phyloP scores from a whole-genome alignment of 2,797 vertebrate species.

The Huso huso region DNA sequence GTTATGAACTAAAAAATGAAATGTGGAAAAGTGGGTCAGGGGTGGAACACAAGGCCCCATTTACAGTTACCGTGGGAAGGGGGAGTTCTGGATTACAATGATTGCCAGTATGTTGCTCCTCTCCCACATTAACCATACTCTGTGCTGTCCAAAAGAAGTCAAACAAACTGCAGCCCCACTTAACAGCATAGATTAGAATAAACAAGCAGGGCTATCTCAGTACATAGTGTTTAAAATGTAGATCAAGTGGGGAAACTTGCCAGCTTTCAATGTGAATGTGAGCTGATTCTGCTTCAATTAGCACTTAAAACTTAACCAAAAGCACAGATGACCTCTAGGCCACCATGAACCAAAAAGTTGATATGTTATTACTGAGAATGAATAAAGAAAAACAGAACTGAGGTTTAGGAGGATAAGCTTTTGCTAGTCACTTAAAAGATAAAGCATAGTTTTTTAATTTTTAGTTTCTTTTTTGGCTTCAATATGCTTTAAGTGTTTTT shows the following conservation, averaged over 20 bases:
- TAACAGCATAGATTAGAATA: not conserved
- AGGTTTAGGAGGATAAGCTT: no score
- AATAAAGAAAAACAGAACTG: no score
- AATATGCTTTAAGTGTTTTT: no score
- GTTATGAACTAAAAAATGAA: no score
- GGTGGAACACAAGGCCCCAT: not conserved
- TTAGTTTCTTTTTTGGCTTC: no score
- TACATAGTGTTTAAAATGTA: not conserved
- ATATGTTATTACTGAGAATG: no score
- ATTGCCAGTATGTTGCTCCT: constrained; percentile 6
- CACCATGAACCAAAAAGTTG: no score
- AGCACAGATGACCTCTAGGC: constrained; percentile 14
- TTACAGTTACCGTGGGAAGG: not conserved
- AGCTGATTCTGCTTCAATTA: constrained; percentile 14
- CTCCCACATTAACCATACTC: constrained; percentile 18
- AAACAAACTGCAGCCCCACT: not conserved
- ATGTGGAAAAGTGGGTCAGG: no score
- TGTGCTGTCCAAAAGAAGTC: not conserved
- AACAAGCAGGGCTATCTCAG: not conserved
- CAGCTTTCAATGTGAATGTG: constrained; percentile 10
- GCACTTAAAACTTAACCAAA: constrained; percentile 11
- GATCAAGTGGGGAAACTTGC: not conserved
- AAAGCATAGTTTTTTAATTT: no score
- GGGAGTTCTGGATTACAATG: not conserved
- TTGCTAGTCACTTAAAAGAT: no score